Conservation (phyloP, 35 echinoderm and acorn worm genomes). For the Holothuria glaberrima region DNA sequence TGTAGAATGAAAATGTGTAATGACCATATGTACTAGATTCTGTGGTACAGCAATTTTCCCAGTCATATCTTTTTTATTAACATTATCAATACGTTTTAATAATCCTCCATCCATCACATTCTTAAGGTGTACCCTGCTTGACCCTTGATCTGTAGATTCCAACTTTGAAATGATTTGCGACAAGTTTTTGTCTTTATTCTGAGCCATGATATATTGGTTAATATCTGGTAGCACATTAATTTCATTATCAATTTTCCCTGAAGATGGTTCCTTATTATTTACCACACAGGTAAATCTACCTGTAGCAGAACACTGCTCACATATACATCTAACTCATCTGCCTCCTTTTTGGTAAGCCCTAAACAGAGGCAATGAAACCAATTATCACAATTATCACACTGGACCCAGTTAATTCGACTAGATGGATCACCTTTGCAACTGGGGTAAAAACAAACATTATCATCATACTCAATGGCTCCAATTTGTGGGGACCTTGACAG, state of each 20-base stretch:
- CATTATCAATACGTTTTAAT: neutral
- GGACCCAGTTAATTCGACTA: neutral
- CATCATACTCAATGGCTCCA: conserved; percentile 11
- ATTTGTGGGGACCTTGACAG: too few relatives aligned
- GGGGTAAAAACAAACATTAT: conserved; percentile 35
- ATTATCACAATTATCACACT: too few relatives aligned
- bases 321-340: conserved; percentile 1
- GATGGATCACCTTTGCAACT: conserved; percentile 41
- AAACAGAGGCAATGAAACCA: too few relatives aligned
- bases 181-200: neutral
- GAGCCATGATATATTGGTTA: neutral
- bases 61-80: neutral
- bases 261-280: too few relatives aligned
- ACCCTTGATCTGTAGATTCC: neutral
- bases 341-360: conserved; percentile 24
- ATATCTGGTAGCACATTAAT: neutral
- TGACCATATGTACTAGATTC: neutral
- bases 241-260: too few relatives aligned
- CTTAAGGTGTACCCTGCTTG: neutral
- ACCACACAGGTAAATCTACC: neutral
- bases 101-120: neutral
- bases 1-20: conserved; percentile 4
- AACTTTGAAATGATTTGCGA: neutral
- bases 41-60: neutral
- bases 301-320: neutral